A percentile compares a stretch with the other conserved stretches of the same genome.
Evolutionary conservation across 2,888 invertebrate species (phyloP).

Genomic region (Mesorhabditis spiculigera): DNA sequence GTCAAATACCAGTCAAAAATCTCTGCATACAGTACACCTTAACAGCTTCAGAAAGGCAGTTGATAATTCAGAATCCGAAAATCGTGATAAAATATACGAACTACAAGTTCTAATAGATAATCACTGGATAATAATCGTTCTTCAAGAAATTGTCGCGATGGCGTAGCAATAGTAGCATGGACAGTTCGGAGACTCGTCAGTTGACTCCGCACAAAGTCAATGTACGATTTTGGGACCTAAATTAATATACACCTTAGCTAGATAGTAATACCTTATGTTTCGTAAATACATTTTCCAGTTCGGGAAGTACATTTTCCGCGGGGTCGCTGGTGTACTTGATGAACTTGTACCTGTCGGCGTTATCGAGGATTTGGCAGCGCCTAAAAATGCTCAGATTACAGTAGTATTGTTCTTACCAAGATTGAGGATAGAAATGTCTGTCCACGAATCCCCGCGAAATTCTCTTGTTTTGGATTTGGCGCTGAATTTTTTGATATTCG

Average conservation of each 20-base stretch:
- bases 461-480: background rate
- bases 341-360: background rate
- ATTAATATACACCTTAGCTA: too few relatives aligned
- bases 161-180: background rate
- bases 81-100: constrained; percentile 1
- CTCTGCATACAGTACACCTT: background rate
- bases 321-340: constrained; percentile 4
- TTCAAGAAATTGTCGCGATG: constrained; percentile 6
- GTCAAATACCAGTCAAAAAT: too few relatives aligned
- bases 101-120: constrained; percentile 1
- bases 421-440: constrained; percentile 6
- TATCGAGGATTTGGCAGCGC: background rate
- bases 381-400: background rate
- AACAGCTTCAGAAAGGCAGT: background rate
- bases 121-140: background rate
- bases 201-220: background rate
- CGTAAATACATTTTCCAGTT: background rate
- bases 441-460: background rate
- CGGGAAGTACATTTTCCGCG: background rate
- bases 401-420: background rate
- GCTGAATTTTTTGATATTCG: background rate
- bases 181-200: background rate
- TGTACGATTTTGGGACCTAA: background rate
- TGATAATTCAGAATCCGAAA: background rate
- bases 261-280: background rate